Base-by-base conservation (phyloP, 2,113 vertebrate genomes). In the Choloepus hoffmanni region DNA sequence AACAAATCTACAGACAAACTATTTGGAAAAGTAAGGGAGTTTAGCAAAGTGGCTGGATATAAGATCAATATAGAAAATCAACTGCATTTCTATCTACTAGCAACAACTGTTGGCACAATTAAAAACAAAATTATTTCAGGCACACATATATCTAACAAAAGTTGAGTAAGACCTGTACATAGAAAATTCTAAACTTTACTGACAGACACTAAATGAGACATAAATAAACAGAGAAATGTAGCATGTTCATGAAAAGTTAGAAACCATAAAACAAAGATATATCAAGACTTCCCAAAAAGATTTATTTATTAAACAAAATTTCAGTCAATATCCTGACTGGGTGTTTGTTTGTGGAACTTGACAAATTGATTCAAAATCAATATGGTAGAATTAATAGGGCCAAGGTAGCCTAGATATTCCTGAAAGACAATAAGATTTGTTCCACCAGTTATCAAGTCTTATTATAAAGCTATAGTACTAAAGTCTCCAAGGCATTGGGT, bases 141-240 rank as follows among this genome's bases (percentile, higher is more conserved):
- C 67, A 88, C 3, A 3, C 70, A 40, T 36, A 74, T 2, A 60
- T 72, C 63, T 90, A 83, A 72, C 10, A n/a, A 89, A 73, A 88
- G 7, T 65, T 67, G 23, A 63, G 1, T 24, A 90, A 86, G 30
- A 60, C 36, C 15, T 65, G 12, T 4, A 76, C 18, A 43, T 15
- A 90, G 43, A 55, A 90, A 95, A 82, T 77, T 77, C 77, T 9
- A 84, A 60, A 79, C 23, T 91, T 84, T 85, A 65, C 72, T 78
- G 91, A 78, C 45, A 36, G 30, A 62, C 4, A 50, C 43, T 84
- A 65, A 87, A 84, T 28, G 62, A 84, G 10, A 95, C 3, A 60
- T 83, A 48, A 92, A 72, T 23, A 48, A 77, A 68, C 45, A 30
- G 5, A 83, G 60, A 63, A 36, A 36, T 5, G 67, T 40, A 72